phyloP scores from a whole-genome alignment of 2,113 vertebrate genomes.

The Labeo catla region DNA sequence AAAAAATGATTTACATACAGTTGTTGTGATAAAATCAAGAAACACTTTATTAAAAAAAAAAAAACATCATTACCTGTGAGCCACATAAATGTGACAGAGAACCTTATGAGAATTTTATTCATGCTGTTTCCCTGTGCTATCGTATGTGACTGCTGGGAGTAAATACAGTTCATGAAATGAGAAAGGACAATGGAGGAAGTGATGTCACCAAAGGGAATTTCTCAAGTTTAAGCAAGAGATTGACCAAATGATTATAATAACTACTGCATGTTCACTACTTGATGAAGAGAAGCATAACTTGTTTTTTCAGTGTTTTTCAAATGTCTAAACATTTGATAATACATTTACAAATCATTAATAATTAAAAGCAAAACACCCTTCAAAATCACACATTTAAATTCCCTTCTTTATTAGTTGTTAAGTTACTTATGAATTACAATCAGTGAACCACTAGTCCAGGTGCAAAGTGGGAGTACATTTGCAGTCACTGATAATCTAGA shows the following conservation, averaged over 20 bases:
- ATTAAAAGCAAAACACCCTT: neutral
- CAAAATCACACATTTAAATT: neutral
- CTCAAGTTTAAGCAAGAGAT: no score
- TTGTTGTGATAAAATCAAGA: no score
- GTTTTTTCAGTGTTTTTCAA: neutral
- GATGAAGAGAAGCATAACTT: neutral
- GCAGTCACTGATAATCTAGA: neutral
- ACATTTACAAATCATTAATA: neutral
- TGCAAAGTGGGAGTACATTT: neutral
- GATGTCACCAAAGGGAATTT: neutral
- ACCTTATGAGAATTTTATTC: neutral
- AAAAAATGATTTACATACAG: no score
- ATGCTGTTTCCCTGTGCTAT: neutral
- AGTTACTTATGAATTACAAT: neutral
- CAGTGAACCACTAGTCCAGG: constrained; percentile 6
- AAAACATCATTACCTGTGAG: neutral
- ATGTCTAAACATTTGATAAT: neutral
- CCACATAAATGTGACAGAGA: neutral
- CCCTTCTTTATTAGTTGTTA: neutral
- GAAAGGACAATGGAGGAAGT: neutral
- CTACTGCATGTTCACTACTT: neutral
- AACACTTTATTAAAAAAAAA: neutral
- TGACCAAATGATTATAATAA: neutral
- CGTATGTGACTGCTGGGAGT: neutral
- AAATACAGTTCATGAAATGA: neutral